Evolutionary conservation across 2,797 vertebrate genomes (phyloP).

Genomic region (Cygnus olor): DNA sequence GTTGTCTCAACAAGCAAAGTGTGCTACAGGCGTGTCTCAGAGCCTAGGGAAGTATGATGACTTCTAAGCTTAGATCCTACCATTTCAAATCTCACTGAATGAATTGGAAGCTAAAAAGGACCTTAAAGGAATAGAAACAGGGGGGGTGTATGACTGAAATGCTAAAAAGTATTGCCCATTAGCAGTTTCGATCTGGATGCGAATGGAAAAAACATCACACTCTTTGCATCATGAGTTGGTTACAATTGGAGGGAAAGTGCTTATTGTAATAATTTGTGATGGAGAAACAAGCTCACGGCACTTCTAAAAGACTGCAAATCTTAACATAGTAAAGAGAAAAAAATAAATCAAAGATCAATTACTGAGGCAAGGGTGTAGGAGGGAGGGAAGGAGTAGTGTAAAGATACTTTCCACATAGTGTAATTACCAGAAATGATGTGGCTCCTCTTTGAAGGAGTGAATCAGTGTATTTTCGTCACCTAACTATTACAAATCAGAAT

Average conservation of each 20-base stretch:
- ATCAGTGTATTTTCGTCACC: slow-evolving; percentile 17
- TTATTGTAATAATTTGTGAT: not conserved
- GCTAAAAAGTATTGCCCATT: not conserved
- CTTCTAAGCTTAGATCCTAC: not conserved
- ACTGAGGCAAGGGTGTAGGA: slow-evolving; percentile 24
- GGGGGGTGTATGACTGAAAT: not conserved
- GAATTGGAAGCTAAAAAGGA: not conserved
- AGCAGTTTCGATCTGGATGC: not conserved
- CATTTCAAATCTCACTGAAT: not conserved
- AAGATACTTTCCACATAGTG: not conserved
- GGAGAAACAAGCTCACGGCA: not conserved
- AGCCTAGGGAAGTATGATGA: not conserved
- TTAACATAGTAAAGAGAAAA: not conserved
- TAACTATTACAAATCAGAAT: slow-evolving; percentile 4
- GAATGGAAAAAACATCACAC: not conserved
- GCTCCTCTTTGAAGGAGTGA: slow-evolving; percentile 23
- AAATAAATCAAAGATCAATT: not conserved
- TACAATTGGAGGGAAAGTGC: not conserved
- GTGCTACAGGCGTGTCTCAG: not conserved
- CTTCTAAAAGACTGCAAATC: not conserved
- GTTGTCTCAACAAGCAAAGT: not conserved
- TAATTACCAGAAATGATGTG: slow-evolving; percentile 49
- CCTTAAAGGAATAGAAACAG: not conserved
- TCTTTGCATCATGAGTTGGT: not conserved
- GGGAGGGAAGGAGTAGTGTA: slow-evolving; percentile 43